phyloP scores from a whole-genome alignment of 2,113 vertebrate species.

The Gallinago undulata region DNA sequence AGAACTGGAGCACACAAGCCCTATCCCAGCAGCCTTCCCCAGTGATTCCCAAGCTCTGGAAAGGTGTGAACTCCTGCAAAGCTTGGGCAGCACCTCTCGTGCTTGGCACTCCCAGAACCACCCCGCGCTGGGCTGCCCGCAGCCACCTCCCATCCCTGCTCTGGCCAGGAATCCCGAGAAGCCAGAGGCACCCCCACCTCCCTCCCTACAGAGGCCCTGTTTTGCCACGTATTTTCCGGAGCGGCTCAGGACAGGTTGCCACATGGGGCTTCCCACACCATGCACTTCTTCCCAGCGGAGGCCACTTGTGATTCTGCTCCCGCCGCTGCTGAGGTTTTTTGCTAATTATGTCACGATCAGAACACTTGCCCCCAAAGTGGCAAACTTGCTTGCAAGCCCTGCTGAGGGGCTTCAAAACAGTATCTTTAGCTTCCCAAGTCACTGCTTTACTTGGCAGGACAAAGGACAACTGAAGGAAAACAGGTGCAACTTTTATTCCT shows the following conservation, averaged over 20 bases:
- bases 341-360: neutral
- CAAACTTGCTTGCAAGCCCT: neutral
- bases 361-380: neutral
- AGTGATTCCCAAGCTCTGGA: neutral
- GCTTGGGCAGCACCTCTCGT: accelerated
- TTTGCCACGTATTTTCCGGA: accelerated
- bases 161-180: neutral
- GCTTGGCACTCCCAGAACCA: neutral
- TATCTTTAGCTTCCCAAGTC: neutral
- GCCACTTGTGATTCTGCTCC: neutral
- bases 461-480: neutral
- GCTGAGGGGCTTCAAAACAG: neutral
- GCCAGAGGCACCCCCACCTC: neutral
- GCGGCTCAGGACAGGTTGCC: neutral
- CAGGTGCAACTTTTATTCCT: accelerated
- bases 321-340: neutral
- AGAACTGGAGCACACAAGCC: neutral
- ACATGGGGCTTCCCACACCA: accelerated
- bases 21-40: neutral
- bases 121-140: accelerated
- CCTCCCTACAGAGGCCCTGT: accelerated
- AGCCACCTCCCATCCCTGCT: neutral
- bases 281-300: neutral
- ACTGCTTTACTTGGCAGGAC: neutral
- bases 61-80: neutral